These are phyloP conservation scores for Irena cyanogastra DNA, from an alignment of 2,113 vertebrate genomes.

Conservation along the genomic window DNA sequence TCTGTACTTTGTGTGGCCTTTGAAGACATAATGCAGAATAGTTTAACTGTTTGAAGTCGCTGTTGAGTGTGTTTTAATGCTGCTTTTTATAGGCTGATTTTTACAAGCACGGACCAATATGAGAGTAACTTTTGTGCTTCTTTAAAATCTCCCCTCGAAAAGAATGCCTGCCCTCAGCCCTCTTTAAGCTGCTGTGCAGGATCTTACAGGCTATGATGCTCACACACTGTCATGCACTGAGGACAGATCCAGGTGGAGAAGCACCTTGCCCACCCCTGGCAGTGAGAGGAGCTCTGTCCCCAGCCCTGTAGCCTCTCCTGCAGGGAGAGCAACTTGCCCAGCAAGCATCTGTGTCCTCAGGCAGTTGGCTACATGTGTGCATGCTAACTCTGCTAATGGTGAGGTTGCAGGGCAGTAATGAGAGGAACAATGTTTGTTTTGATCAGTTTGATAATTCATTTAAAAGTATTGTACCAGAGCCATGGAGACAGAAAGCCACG, in stretches of 20 bases:
- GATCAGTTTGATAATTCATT: background rate
- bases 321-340: background rate
- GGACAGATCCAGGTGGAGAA: background rate
- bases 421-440: slow-evolving; percentile 13
- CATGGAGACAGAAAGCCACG: background rate
- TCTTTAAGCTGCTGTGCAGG: background rate
- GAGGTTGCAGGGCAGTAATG: background rate
- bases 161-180: too few relatives aligned
- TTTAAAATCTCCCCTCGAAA: background rate
- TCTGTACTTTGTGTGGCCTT: background rate
- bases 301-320: background rate
- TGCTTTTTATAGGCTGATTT: background rate
- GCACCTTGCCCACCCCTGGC: background rate
- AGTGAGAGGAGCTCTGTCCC: background rate
- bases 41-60: background rate
- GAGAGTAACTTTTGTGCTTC: background rate
- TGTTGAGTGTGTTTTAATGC: background rate
- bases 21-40: background rate
- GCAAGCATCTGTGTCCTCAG: background rate
- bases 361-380: background rate
- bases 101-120: accelerated
- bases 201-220: accelerated
- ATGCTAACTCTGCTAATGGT: background rate
- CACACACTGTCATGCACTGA: accelerated
- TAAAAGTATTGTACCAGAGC: background rate